Evolutionary conservation across 2,797 vertebrate genomes (phyloP).

Genomic region (Phylloscopus collybita): DNA sequence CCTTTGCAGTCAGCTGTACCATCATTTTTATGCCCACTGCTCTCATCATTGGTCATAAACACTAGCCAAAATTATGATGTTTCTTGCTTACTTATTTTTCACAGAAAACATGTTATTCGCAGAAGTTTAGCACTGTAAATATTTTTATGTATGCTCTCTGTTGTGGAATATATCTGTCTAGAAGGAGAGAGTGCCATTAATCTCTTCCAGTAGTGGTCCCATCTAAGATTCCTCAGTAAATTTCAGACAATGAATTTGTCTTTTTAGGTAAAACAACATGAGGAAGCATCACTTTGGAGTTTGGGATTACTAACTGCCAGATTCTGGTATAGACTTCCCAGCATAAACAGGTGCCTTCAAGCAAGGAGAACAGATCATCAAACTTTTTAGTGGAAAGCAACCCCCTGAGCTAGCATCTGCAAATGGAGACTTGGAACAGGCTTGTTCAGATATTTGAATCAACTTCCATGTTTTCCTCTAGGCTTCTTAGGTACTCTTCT

Average conservation of each 20-base stretch:
- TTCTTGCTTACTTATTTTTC: not conserved
- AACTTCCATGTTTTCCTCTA: not conserved
- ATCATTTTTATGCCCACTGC: not conserved
- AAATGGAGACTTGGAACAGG: not conserved
- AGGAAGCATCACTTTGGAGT: not conserved
- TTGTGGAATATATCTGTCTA: not conserved
- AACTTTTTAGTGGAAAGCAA: not conserved
- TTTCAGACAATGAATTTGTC: not conserved
- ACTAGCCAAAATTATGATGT: not conserved
- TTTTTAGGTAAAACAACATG: not conserved
- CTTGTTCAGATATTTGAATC: not conserved
- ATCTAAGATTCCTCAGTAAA: not conserved
- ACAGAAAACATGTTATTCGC: accelerated
- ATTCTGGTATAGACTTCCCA: not conserved
- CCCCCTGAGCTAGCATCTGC: not conserved
- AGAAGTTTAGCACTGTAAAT: not conserved
- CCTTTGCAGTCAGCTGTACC: not conserved
- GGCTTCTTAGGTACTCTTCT: not conserved
- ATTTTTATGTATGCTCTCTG: not conserved
- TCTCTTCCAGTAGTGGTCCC: not conserved
- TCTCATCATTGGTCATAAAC: not conserved
- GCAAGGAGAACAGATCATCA: not conserved
- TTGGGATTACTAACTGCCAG: not conserved
- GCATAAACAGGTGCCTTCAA: not conserved
- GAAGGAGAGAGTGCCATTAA: not conserved